Conservation (phyloP, 2,797 vertebrate species). For the Sebastes hubbsi region DNA sequence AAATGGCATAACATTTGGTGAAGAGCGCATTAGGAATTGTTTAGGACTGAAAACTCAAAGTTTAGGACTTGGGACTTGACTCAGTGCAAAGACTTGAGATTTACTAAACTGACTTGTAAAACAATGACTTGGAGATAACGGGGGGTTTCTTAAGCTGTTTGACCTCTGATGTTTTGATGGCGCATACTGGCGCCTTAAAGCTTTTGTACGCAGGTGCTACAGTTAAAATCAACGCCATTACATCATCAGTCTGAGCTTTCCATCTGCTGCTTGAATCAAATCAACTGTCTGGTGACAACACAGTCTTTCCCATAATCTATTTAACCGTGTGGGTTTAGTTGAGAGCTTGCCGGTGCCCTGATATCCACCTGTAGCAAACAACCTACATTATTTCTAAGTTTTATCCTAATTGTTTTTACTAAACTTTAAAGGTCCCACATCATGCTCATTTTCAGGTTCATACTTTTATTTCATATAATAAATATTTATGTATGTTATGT, state of each 20-base stretch:
- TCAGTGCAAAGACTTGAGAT: no score
- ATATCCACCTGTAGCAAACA: neutral
- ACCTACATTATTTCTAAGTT: neutral
- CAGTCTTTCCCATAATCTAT: neutral
- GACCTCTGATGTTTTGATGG: neutral
- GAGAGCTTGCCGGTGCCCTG: no score
- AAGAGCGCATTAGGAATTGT: no score
- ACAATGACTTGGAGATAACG: neutral
- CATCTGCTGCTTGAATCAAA: slow-evolving; percentile 18
- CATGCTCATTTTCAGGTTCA: no score
- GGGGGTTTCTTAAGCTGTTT: neutral
- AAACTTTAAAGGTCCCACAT: neutral
- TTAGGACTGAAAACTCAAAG: no score
- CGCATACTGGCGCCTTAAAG: neutral
- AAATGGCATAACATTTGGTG: no score
- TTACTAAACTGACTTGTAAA: no score
- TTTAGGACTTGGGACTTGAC: no score
- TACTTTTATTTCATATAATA: no score
- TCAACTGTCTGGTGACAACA: neutral
- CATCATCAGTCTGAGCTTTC: neutral
- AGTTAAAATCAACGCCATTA: neutral
- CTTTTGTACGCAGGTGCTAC: neutral
- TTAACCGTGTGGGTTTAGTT: neutral
- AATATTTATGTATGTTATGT: no score
- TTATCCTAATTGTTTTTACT: neutral